phyloP scores from a whole-genome alignment of 1,140 invertebrate species.

The Matsumurasca onukii region DNA sequence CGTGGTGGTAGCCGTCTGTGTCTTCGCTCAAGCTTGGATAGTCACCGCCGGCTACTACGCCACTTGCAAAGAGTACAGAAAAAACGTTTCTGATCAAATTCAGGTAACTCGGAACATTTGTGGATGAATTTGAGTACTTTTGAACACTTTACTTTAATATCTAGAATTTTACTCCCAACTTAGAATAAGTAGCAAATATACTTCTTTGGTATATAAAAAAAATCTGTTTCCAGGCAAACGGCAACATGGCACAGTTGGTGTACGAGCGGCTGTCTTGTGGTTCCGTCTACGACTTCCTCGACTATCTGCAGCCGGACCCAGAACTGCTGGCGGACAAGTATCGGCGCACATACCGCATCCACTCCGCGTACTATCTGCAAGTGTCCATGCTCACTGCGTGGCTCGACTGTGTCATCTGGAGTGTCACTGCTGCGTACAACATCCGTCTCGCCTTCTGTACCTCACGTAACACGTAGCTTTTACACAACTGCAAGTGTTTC shows the following conservation, averaged over 20 bases:
- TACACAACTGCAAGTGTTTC: too few relatives aligned
- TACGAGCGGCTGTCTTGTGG: slow-evolving; percentile 62
- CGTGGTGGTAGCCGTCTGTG: slow-evolving; percentile 28
- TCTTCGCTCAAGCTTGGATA: slow-evolving; percentile 35
- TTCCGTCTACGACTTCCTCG: slow-evolving; percentile 71
- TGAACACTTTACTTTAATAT: background rate
- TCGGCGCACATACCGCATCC: slow-evolving; percentile 60
- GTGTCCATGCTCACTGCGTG: slow-evolving; percentile 58
- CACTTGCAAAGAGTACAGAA: slow-evolving; percentile 41
- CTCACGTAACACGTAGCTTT: too few relatives aligned
- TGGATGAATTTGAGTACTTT: slow-evolving; percentile 9
- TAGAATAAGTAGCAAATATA: slow-evolving; percentile 21
- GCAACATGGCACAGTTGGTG: slow-evolving; percentile 60
- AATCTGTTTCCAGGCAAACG: slow-evolving; percentile 49
- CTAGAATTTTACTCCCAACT: background rate
- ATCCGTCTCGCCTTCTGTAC: background rate
- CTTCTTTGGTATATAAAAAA: slow-evolving; percentile 21
- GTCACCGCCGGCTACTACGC: slow-evolving; percentile 40
- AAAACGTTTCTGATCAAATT: slow-evolving; percentile 29
- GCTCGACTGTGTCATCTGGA: slow-evolving; percentile 58
- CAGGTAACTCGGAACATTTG: background rate
- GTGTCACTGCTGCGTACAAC: slow-evolving; percentile 44
- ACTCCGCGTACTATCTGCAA: slow-evolving; percentile 61
- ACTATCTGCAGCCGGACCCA: slow-evolving; percentile 63
- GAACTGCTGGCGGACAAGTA: slow-evolving; percentile 50